Conservation (phyloP, 2,888 invertebrate genomes). For the Oscheius sp. region DNA sequence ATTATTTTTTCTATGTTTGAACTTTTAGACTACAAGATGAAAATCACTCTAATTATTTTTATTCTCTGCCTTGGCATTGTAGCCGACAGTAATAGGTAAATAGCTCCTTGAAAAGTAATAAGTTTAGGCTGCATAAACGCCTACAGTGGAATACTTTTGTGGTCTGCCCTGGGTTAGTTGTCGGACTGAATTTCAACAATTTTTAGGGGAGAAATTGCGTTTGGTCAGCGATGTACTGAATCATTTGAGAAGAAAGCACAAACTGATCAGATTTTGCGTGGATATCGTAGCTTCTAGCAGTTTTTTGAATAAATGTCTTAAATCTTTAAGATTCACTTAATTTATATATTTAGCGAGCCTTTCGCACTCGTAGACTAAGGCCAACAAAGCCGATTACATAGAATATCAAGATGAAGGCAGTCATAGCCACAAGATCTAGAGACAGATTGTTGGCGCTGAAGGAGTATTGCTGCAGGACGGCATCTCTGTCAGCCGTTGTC, state of each 20-base stretch:
- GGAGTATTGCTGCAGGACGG: slow-evolving; percentile 42
- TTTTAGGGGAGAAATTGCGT: slow-evolving; percentile 13
- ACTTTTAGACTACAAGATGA: no score
- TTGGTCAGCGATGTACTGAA: slow-evolving; percentile 10
- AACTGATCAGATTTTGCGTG: no score
- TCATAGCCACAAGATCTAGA: slow-evolving; percentile 58
- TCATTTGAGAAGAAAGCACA: slow-evolving; percentile 15
- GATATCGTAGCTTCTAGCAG: no score
- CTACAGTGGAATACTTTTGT: slow-evolving; percentile 24
- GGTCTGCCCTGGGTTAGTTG: slow-evolving; percentile 25
- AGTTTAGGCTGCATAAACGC: slow-evolving; percentile 16
- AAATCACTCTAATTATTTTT: no score
- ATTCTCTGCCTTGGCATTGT: no score
- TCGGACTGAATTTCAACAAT: no score
- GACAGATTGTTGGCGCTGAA: slow-evolving; percentile 59
- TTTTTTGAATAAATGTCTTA: no score
- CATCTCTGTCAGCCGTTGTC: slow-evolving; percentile 39
- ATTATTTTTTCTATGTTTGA: no score
- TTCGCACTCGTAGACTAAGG: slow-evolving; percentile 55
- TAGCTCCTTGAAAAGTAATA: no score
- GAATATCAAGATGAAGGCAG: slow-evolving; percentile 56
- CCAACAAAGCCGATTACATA: slow-evolving; percentile 65
- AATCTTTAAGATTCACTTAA: no score
- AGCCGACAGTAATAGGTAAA: no score
- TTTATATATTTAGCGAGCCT: slow-evolving; percentile 44